Evolutionary conservation across 2,113 vertebrate genomes (phyloP).

Genomic region (Brachypteracias leptosomus): DNA sequence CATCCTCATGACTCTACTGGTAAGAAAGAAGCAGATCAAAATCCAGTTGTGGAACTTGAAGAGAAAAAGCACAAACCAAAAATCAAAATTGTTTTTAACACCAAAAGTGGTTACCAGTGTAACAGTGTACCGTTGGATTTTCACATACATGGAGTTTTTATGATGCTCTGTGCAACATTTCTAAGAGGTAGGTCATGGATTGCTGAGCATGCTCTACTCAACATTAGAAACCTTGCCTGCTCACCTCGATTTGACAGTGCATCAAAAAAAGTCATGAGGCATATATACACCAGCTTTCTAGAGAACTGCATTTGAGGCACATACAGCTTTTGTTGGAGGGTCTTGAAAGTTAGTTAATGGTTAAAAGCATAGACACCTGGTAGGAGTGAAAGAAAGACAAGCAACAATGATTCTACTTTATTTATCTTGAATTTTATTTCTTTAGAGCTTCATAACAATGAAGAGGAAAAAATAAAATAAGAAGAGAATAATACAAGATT

Average conservation of each 20-base stretch:
- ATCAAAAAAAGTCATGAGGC: neutral
- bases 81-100: neutral
- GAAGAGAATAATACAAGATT: neutral
- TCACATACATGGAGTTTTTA: neutral
- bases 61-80: neutral
- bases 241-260: neutral
- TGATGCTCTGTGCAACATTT: neutral
- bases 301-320: neutral
- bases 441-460: neutral
- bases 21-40: neutral
- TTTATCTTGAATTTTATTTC: neutral
- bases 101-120: accelerated
- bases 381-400: neutral
- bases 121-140: neutral
- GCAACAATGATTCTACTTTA: neutral
- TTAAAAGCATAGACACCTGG: neutral
- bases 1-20: neutral
- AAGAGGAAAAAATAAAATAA: neutral
- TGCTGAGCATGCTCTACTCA: neutral
- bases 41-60: neutral
- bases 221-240: neutral
- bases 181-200: neutral
- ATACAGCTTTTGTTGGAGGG: neutral
- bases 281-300: neutral
- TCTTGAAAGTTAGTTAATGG: neutral